Evolutionary conservation across 2,113 vertebrate species (phyloP).

Genomic region (Peromyscus californicus): DNA sequence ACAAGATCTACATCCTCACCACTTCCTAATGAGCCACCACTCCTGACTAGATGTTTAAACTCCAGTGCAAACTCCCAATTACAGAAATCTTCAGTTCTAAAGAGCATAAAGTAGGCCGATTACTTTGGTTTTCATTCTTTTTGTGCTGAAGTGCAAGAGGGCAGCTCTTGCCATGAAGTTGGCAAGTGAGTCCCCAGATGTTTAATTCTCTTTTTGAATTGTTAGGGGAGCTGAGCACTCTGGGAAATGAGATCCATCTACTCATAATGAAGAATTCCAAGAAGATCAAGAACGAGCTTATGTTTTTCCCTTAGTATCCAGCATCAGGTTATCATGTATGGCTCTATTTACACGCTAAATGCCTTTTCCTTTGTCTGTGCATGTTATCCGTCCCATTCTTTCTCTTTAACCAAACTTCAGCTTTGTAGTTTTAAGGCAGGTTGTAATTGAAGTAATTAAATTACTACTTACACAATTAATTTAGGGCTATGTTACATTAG

Average conservation of each 20-base stretch:
- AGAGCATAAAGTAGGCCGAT: neutral
- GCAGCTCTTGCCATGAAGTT: neutral
- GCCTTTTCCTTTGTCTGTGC: neutral
- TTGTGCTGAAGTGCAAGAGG: neutral
- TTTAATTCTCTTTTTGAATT: neutral
- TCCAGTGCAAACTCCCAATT: neutral
- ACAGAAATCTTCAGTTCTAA: neutral
- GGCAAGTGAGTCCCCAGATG: neutral
- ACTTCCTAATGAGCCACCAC: neutral
- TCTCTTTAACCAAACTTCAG: neutral
- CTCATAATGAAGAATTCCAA: slow-evolving; percentile 37
- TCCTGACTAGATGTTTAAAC: neutral
- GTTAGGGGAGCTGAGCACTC: neutral
- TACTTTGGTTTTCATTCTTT: neutral
- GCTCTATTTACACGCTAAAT: neutral
- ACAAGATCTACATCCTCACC: neutral
- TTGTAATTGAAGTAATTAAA: slow-evolving; percentile 15
- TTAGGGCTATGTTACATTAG: neutral
- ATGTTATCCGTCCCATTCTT: neutral
- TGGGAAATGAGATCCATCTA: neutral
- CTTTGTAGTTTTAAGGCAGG: neutral
- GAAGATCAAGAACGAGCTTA: neutral
- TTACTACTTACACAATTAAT: neutral
- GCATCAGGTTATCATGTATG: neutral
- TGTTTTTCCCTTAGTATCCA: neutral